Conservation (phyloP, 2,888 invertebrate species). For the Epirrita christyi region DNA sequence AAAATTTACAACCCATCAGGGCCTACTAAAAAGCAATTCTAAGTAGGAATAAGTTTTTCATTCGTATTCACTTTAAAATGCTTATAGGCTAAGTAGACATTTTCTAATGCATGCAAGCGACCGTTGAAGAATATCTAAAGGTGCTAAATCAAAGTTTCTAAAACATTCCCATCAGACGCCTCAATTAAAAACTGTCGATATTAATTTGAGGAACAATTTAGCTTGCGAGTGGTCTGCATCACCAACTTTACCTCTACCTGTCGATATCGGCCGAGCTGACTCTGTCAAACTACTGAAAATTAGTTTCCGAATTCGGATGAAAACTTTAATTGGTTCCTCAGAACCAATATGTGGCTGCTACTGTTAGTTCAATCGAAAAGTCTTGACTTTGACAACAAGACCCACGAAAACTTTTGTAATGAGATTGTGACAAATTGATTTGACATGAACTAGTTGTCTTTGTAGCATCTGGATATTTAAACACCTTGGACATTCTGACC, state of each 20-base stretch:
- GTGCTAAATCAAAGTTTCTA: slow-evolving; percentile 22
- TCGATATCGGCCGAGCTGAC: slow-evolving; percentile 66
- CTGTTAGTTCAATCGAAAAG: slow-evolving; percentile 66
- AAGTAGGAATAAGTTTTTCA: too few relatives aligned
- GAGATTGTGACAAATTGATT: slow-evolving; percentile 46
- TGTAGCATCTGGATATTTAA: too few relatives aligned
- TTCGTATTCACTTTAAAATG: too few relatives aligned
- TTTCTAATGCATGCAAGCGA: too few relatives aligned
- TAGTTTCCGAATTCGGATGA: slow-evolving; percentile 78
- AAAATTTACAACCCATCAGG: too few relatives aligned
- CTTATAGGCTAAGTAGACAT: too few relatives aligned
- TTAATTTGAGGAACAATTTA: slow-evolving; percentile 56
- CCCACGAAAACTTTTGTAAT: slow-evolving; percentile 54
- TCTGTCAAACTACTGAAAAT: slow-evolving; percentile 79
- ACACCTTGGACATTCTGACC: too few relatives aligned
- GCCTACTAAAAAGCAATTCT: too few relatives aligned
- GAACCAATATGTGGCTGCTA: slow-evolving; percentile 70
- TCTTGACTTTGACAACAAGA: slow-evolving; percentile 42
- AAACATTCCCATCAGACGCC: slow-evolving; percentile 27
- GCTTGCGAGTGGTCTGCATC: slow-evolving; percentile 55
- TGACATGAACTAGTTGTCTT: slow-evolving; percentile 41
- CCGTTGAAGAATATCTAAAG: too few relatives aligned
- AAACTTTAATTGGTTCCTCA: slow-evolving; percentile 82
- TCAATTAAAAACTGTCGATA: slow-evolving; percentile 68
- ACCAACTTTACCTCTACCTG: slow-evolving; percentile 62